These are phyloP conservation scores for Synanceia verrucosa DNA, from an alignment of 2,797 vertebrate species.

Conservation along the genomic window DNA sequence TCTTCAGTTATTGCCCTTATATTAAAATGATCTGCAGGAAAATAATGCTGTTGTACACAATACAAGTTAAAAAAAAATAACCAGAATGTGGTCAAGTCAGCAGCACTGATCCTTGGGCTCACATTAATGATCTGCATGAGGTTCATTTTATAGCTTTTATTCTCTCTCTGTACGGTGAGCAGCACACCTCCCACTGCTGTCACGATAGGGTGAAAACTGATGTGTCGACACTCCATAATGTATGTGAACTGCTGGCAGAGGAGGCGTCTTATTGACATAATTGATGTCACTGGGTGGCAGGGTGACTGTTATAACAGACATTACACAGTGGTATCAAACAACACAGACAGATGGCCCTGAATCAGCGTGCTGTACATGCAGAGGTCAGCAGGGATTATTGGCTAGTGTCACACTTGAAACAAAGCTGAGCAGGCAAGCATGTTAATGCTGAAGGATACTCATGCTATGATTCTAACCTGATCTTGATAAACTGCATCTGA, in stretches of 20 bases:
- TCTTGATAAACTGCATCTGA: not conserved
- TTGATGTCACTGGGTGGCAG: conserved; percentile 61
- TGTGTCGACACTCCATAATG: conserved; percentile 62
- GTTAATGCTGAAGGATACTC: conserved; percentile 22
- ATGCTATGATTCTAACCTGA: conserved; percentile 19
- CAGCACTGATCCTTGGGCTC: conserved; percentile 13
- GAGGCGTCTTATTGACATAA: conserved; percentile 65
- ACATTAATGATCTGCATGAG: conserved; percentile 37
- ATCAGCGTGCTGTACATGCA: conserved; percentile 34
- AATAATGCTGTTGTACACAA: not conserved
- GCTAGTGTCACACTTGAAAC: conserved; percentile 34
- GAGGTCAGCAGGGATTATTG: conserved; percentile 55
- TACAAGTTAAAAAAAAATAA: not conserved
- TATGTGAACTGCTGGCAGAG: conserved; percentile 52
- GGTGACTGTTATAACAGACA: conserved; percentile 58
- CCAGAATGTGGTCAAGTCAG: not conserved
- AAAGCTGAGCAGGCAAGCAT: conserved; percentile 11
- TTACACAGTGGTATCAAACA: conserved; percentile 46
- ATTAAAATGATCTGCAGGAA: not conserved
- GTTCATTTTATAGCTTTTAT: conserved; percentile 33
- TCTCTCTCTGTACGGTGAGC: conserved; percentile 3
- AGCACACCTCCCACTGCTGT: conserved; percentile 4
- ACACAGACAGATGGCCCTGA: conserved; percentile 43
- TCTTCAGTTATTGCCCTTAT: not conserved
- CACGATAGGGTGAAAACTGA: conserved; percentile 51